Evolutionary conservation across 2,888 invertebrate species (phyloP).

Genomic region (Silvanus unidentatus): DNA sequence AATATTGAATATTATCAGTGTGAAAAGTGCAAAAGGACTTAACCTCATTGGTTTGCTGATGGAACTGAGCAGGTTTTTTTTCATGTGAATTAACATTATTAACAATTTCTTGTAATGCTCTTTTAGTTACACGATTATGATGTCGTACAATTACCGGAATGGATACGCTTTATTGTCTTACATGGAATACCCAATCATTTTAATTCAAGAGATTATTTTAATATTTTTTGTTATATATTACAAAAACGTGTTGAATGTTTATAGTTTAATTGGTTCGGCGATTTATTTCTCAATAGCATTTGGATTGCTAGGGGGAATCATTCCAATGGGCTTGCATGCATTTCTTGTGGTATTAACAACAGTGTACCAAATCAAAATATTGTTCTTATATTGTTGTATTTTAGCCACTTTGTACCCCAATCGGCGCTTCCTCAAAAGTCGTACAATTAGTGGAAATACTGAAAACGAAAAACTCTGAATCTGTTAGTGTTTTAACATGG

Average conservation of each 20-base stretch:
- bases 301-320: slow-evolving; percentile 45
- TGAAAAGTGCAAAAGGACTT: slow-evolving; percentile 64
- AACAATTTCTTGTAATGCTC: slow-evolving; percentile 19
- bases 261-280: slow-evolving; percentile 40
- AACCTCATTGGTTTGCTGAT: slow-evolving; percentile 59
- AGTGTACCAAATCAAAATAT: not conserved
- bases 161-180: slow-evolving; percentile 70
- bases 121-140: slow-evolving; percentile 73
- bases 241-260: slow-evolving; percentile 51
- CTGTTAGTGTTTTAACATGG: slow-evolving; percentile 76
- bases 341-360: slow-evolving; percentile 65
- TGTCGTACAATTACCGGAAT: slow-evolving; percentile 73
- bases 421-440: slow-evolving; percentile 78
- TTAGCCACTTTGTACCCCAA: slow-evolving; percentile 70
- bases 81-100: slow-evolving; percentile 5
- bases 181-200: slow-evolving; percentile 76
- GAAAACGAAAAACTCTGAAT: slow-evolving; percentile 63
- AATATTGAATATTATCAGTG: slow-evolving; percentile 60
- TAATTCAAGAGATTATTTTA: slow-evolving; percentile 68
- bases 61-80: slow-evolving; percentile 60
- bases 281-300: slow-evolving; percentile 46
- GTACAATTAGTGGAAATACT: slow-evolving; percentile 71
- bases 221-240: slow-evolving; percentile 67
- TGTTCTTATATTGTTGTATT: slow-evolving; percentile 32
- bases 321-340: slow-evolving; percentile 52